phyloP scores from a whole-genome alignment of 2,888 invertebrate species.

The Drosophila niveifrons region DNA sequence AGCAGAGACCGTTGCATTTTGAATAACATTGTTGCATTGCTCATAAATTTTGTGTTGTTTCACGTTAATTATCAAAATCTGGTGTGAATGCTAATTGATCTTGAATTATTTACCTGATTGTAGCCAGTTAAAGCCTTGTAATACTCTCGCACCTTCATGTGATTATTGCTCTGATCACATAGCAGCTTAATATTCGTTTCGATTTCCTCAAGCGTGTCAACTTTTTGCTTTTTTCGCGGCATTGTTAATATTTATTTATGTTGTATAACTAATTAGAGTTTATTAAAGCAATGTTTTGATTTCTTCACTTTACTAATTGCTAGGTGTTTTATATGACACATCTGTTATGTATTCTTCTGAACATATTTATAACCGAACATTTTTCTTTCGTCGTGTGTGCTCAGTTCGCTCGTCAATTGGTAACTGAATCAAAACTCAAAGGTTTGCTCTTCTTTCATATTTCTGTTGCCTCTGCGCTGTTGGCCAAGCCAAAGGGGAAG shows the following conservation, averaged over 20 bases:
- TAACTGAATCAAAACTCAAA: constrained; percentile 54
- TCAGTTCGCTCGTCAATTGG: constrained; percentile 52
- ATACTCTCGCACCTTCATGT: constrained; percentile 91
- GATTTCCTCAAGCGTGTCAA: constrained; percentile 85
- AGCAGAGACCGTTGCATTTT: constrained; percentile 12
- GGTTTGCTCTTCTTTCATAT: constrained; percentile 43
- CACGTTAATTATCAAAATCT: background rate
- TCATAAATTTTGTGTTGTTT: background rate
- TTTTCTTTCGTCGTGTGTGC: constrained; percentile 44
- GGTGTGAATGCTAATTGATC: background rate
- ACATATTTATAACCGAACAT: constrained; percentile 1
- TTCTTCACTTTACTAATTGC: background rate
- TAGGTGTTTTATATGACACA: background rate
- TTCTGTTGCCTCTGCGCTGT: constrained; percentile 25
- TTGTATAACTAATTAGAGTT: background rate
- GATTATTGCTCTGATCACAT: constrained; percentile 91
- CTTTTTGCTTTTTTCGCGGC: constrained; percentile 82
- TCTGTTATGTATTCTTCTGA: background rate
- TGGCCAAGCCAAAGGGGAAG: constrained; percentile 15
- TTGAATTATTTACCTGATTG: constrained; percentile 88
- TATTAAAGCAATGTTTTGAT: background rate
- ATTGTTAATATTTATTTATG: constrained; percentile 51
- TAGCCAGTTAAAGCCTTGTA: constrained; percentile 90
- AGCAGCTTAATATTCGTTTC: constrained; percentile 88
- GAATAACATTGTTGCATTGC: background rate